A percentile compares a stretch with the other conserved stretches of the same genome.
Evolutionary conservation across 1,140 invertebrate species (phyloP).

Genomic region (Danaus plexippus): DNA sequence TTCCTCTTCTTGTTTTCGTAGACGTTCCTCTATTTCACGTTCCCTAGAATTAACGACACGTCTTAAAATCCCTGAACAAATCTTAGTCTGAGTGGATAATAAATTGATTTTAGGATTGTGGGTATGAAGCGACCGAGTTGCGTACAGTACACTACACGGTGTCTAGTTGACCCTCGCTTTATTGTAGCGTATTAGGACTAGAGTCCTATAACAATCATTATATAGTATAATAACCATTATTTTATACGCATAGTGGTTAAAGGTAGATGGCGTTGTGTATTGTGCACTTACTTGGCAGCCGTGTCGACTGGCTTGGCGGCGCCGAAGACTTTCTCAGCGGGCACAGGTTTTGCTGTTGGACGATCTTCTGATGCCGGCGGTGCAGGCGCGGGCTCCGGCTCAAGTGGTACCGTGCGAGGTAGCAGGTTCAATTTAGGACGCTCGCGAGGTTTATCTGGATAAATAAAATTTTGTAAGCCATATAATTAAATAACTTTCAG

Average conservation of each 20-base stretch:
- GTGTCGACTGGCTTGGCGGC: conserved; percentile 95
- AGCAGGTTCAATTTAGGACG: conserved; percentile 81
- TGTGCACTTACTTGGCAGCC: conserved; percentile 73
- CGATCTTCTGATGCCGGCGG: conserved; percentile 41
- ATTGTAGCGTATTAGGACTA: conserved; percentile 37
- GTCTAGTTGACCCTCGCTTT: conserved; percentile 46
- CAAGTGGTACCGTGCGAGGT: conserved; percentile 80
- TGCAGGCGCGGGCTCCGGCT: conserved; percentile 41
- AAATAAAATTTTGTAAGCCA: no score
- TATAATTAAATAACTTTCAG: no score
- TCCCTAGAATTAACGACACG: conserved; percentile 39
- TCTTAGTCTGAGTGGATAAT: no score
- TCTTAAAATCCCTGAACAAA: no score
- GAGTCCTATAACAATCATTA: conserved; percentile 23
- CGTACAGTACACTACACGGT: conserved; percentile 34
- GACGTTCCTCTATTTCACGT: conserved; percentile 68
- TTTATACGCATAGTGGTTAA: conserved; percentile 28
- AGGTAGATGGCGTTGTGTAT: background rate
- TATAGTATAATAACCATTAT: conserved; percentile 23
- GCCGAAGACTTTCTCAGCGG: conserved; percentile 86
- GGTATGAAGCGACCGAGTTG: conserved; percentile 55
- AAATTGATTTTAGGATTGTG: conserved; percentile 23
- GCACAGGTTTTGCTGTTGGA: conserved; percentile 61
- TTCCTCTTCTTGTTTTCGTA: conserved; percentile 65
- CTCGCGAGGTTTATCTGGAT: conserved; percentile 62